Base-by-base conservation (phyloP, 1,140 invertebrate species). In the Octopus sinensis region DNA sequence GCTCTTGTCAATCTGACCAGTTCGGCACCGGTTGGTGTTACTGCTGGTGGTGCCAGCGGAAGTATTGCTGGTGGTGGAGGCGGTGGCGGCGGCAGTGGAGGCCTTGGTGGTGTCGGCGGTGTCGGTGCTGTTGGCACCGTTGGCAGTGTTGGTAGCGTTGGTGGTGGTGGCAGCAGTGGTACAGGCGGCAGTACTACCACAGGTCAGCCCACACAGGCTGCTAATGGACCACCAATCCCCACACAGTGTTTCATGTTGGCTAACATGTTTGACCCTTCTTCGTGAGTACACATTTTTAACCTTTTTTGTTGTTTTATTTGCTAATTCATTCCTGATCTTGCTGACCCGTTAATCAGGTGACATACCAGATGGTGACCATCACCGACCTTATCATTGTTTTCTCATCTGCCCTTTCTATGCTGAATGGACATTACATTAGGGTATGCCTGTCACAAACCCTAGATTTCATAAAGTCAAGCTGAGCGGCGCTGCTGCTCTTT, bases 191-290 rank as follows among this genome's bases (percentile, higher is more conserved):
- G 30, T 43, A 43, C 30, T 43, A 52, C 81, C 81, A 78, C 83
- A 77, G 75, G 82, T 79, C 51, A 73, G 23, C 62, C 71, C 53
- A 81, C 86, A 30, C 82, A 79, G 54, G 76, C 23, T 13, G 77
- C 83, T 78, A 62, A 84, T 76, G 94, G 95, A 84, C 94, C 94
- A 91, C 95, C 97, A 0, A 99, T 99, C 84, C 97, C 98, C 0
- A 99, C 98, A 5, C 98, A 99, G 91, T 99, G 98, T 89, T 99
- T 99, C 90, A 96, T 99, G 94, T 92, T 99, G 54, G 97, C 97
- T 54, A 99, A 99, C 87, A 99, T 99, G 98, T 99, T 99, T 92
- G 98, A 99, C 91, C 96, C 97, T 6, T 92, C 93, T 81, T 88
- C 89, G 91, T 92, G 89, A 90, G 91, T 91, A 79, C 51, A 12